Base-by-base conservation (phyloP, 2,888 invertebrate species). In the Philaethria dido region DNA sequence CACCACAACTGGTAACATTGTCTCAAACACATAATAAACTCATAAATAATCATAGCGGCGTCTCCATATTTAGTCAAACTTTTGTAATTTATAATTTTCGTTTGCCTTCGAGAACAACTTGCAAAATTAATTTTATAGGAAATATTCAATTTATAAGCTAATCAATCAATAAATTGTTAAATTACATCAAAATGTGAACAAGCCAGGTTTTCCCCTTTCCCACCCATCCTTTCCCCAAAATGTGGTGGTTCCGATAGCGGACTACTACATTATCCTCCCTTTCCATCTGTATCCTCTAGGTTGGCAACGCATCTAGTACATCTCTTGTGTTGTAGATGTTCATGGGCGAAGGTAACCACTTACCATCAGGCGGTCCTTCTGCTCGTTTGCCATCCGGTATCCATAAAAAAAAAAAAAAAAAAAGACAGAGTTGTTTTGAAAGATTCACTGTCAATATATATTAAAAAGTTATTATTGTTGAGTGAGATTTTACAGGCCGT, bases 81-180 rank as follows among this genome's bases (percentile, higher is more conserved):
- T 63, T 47, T 52, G 54, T 29, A 63, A 69, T 69, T 69, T 69
- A 63, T 48, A 69, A 66, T 62, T 69, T 69, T 63, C 60, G 60
- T 66, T 69, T 69, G 60, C 55, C 20, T 57, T 47, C 62, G 18
- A 59, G 47, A 65, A 66, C 57, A 36, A 62, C 25, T 52, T 50
- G 13, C 48, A 22, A 63, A 65, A 66, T 67, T 69, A 71, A 69
- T 68, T 71, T 66, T 29, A 18, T 14, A 14, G n/a, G 36, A 63
- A 62, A 67, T 66, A 68, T 68, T 69, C 65, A 68, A 71, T 66
- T 66, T 66, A 29, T 36, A 55, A 61, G 48, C 45, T 63, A 48
- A 71, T 69, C 68, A 65, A 59, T 65, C 60, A 65, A 60, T 52
- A 22, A n/a, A 44, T 25, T 60, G 16, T 16, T 25, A 29, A 60